Conservation (phyloP, 2,888 invertebrate genomes). For the Teleiodes luculella region DNA sequence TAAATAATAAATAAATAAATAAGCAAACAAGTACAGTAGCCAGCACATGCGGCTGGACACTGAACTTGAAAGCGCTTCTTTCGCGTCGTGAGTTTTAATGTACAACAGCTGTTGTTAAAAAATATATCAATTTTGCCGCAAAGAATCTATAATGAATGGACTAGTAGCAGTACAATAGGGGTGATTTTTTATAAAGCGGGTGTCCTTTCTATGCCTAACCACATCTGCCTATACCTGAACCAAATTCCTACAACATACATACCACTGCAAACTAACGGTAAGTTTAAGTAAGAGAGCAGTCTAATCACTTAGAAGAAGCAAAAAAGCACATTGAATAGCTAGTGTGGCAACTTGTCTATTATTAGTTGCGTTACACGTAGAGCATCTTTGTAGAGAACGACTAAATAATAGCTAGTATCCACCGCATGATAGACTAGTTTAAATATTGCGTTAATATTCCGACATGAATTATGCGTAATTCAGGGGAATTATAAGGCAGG, state of each 20-base stretch:
- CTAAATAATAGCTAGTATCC: constrained; percentile 9
- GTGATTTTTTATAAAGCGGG: no score
- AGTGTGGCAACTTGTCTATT: constrained; percentile 4
- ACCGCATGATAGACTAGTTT: constrained; percentile 5
- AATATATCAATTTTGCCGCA: no score
- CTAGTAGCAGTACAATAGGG: no score
- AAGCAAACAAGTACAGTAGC: no score
- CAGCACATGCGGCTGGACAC: no score
- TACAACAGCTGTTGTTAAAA: no score
- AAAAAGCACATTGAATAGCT: constrained; percentile 4
- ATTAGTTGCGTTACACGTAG: constrained; percentile 6
- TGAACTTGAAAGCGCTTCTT: no score
- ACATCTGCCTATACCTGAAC: background rate
- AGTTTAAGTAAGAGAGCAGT: constrained; percentile 5
- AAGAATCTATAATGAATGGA: no score
- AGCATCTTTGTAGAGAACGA: constrained; percentile 14
- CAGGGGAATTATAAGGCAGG: background rate
- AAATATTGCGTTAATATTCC: background rate
- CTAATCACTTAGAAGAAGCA: constrained; percentile 7
- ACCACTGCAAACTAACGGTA: background rate
- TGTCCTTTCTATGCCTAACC: no score
- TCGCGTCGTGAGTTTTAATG: no score
- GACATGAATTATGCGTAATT: background rate
- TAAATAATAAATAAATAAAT: no score
- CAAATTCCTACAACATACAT: background rate